Conservation (phyloP, 2,113 vertebrate genomes). For the Pseudolaguvia tuberculata region DNA sequence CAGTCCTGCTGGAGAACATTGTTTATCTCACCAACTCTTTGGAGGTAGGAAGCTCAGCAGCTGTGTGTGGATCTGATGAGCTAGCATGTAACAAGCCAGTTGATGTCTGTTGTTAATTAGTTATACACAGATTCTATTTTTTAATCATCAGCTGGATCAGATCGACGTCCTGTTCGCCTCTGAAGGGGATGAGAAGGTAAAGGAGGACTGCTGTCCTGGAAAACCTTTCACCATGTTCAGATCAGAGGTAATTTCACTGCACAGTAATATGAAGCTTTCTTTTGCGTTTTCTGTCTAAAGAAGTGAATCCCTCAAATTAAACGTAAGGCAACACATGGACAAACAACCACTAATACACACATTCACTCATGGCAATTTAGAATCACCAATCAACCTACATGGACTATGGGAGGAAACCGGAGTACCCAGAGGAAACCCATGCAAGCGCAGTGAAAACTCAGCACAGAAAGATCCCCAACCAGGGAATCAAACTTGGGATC, state of each 20-base stretch:
- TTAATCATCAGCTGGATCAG: conserved; percentile 76
- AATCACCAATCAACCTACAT: no score
- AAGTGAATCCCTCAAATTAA: no score
- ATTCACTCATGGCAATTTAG: no score
- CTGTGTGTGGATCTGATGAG: background rate
- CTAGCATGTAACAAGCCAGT: background rate
- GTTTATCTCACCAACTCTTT: conserved; percentile 93
- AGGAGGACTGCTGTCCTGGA: conserved; percentile 93
- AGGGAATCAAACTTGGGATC: no score
- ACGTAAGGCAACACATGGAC: no score
- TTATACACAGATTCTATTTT: background rate
- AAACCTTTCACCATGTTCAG: conserved; percentile 87
- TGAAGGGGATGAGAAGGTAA: conserved; percentile 92
- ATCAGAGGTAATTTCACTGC: conserved; percentile 87
- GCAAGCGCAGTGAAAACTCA: no score
- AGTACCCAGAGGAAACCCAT: no score
- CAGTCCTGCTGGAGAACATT: conserved; percentile 88
- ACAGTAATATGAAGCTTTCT: no score
- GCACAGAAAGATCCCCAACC: no score
- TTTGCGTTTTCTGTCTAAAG: no score
- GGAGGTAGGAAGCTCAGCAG: conserved; percentile 69
- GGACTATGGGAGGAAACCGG: no score
- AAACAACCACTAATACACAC: no score
- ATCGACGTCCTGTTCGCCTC: conserved; percentile 88
- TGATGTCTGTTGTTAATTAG: background rate